Evolutionary conservation across 2,113 vertebrate species (phyloP).

Genomic region (Camelus dromedarius): DNA sequence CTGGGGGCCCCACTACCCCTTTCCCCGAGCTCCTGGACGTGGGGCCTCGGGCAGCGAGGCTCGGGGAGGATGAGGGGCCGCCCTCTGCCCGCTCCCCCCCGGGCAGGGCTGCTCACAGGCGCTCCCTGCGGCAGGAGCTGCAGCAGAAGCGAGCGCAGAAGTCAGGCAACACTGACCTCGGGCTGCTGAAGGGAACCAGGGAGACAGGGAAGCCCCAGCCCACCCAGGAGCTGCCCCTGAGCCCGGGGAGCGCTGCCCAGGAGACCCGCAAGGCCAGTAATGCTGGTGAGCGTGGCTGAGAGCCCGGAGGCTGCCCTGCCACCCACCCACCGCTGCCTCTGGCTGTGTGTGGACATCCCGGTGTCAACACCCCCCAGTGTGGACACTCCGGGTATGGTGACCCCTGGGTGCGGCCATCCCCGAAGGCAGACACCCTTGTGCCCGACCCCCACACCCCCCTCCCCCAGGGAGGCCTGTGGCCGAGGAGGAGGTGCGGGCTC

Average conservation of each 20-base stretch:
- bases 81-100: rapidly evolving
- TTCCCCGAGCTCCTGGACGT: rapidly evolving
- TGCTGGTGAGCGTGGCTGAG: constrained; percentile 83
- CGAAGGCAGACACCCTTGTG: background rate
- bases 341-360: rapidly evolving
- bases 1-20: background rate
- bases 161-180: constrained; percentile 67
- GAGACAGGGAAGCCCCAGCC: constrained; percentile 82
- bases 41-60: background rate
- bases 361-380: too few relatives aligned
- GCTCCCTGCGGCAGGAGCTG: constrained; percentile 88
- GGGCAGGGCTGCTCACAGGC: background rate
- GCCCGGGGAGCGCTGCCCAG: constrained; percentile 19
- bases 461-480: background rate
- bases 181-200: constrained; percentile 69
- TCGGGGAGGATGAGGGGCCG: rapidly evolving
- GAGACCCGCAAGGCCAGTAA: constrained; percentile 90
- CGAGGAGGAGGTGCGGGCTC: background rate
- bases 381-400: background rate
- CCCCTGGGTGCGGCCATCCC: background rate
- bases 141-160: constrained; percentile 93
- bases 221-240: constrained; percentile 69
- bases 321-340: rapidly evolving
- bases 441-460: background rate
- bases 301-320: background rate